A percentile compares a stretch with the other conserved stretches of the same genome.
phyloP scores from a whole-genome alignment of 2,113 vertebrate species.

The Vanacampus margaritifer region DNA sequence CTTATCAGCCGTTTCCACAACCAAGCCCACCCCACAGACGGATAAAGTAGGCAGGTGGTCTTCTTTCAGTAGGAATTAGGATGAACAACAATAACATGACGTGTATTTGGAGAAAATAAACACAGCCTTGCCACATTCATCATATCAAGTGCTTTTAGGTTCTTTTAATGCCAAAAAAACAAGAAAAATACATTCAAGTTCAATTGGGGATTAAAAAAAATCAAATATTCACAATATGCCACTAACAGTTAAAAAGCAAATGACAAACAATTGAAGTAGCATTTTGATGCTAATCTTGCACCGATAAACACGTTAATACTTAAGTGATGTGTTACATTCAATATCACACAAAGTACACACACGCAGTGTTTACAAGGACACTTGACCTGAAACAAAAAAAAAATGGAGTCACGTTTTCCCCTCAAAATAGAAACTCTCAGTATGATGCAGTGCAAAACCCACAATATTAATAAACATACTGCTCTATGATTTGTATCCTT shows the following conservation, averaged over 20 bases:
- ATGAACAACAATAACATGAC: background rate
- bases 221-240: background rate
- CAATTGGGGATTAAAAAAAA: background rate
- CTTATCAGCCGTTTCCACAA: no score
- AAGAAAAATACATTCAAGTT: background rate
- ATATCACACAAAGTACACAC: background rate
- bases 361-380: background rate
- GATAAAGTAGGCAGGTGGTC: no score
- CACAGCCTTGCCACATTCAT: background rate
- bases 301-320: background rate
- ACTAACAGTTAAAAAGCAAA: background rate
- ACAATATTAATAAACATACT: background rate
- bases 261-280: background rate
- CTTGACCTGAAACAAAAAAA: slow-evolving; percentile 23
- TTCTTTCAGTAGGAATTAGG: background rate
- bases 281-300: background rate
- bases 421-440: background rate
- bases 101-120: background rate
- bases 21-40: no score
- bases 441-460: background rate
- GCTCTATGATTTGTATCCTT: background rate
- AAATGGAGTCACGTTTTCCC: background rate
- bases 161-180: background rate
- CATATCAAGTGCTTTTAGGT: background rate
- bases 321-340: background rate